Evolutionary conservation across 2,888 invertebrate genomes (phyloP), one percentile per base, ranked within the genome.

Genomic region (Acronicta leporina): DNA sequence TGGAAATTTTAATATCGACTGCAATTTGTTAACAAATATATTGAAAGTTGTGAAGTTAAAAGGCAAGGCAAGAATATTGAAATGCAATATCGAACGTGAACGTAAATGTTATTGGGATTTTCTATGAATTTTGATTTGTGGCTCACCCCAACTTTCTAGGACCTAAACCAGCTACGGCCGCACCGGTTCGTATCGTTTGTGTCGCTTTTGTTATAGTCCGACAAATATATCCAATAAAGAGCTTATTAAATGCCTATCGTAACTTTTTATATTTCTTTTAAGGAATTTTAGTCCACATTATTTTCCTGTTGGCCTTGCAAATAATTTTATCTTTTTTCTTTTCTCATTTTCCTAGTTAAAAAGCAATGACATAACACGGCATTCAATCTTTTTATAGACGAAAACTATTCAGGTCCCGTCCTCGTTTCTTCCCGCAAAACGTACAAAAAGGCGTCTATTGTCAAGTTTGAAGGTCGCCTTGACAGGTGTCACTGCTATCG

Each of bases 401-500:
- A 16, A 44, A 63, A 53, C 75, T 62, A 61, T 50, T 53, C 20
- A 38, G 13, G 49, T 49, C 20, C n/a, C 4, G 20, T 20, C 10
- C 14, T 30, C 51, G 35, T 63, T 68, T 41, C 44, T 44, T 43
- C 35, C 40, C 43, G 40, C 35, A 67, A 61, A 64, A 56, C 42
- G 51, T 43, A 16, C 43, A 53, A 62, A 72, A 58, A 61, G 35
- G 35, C 51, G 16, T 35, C 67, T 38, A 64, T 75, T 77, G 66
- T 69, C 16, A 45, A 69, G 60, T 64, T 67, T 74, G 65, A 63
- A 63, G 71, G 69, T 63, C 67, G 38, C 57, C 41, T 53, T 75
- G 83, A 77, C 83, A 80, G 77, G 76, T 81, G 81, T 79, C 83
- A 73, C 62, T 46, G 67, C 63, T 80, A 79, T 76, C 80, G 75